Evolutionary conservation across 2,113 vertebrate genomes (phyloP).

Genomic region (Gadus chalcogrammus): DNA sequence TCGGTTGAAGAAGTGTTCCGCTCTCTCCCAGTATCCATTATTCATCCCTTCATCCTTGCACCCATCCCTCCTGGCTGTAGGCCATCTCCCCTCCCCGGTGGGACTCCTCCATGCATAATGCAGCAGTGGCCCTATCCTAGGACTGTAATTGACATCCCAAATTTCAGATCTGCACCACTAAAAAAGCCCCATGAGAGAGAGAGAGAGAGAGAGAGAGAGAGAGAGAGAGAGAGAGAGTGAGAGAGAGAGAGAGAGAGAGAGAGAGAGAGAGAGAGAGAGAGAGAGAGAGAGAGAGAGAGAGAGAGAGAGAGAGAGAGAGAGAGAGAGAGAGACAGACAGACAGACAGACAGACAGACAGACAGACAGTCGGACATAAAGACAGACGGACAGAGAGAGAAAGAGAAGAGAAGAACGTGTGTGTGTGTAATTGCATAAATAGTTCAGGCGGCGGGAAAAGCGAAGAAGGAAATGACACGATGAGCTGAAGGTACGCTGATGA

Average conservation of each 20-base stretch:
- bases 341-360: neutral
- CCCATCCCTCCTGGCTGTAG: constrained; percentile 62
- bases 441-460: too few species aligned
- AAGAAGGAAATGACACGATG: too few species aligned
- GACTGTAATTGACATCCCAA: constrained; percentile 69
- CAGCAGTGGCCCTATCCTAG: constrained; percentile 64
- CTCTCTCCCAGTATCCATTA: constrained; percentile 67
- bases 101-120: constrained; percentile 70
- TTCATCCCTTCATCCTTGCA: constrained; percentile 60
- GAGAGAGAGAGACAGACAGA: neutral
- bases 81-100: constrained; percentile 59
- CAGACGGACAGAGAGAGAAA: too few species aligned
- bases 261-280: neutral
- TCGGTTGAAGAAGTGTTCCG: constrained; percentile 61
- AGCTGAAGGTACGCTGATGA: neutral
- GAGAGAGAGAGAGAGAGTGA: neutral
- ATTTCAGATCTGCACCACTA: constrained; percentile 48
- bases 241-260: constrained; percentile 1
- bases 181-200: constrained; percentile 47
- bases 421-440: too few species aligned
- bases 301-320: neutral
- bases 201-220: constrained; percentile 1
- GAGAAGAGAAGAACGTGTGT: too few species aligned
- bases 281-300: neutral
- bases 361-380: neutral